Conservation (phyloP, 2,888 invertebrate species). For the Gymnocheta viridis region DNA sequence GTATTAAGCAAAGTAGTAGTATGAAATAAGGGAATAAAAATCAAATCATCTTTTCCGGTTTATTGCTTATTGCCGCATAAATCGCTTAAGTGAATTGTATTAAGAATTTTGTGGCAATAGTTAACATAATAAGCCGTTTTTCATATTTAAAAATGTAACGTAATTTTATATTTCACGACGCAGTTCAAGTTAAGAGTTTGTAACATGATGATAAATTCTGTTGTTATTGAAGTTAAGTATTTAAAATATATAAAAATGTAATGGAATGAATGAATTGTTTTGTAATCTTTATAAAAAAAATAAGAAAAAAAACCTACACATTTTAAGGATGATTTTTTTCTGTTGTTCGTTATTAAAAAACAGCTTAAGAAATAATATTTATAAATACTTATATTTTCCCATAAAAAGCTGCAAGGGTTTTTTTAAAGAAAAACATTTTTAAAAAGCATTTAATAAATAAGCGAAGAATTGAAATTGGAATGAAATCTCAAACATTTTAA, state of each 20-base stretch:
- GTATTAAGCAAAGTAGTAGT: constrained; percentile 13
- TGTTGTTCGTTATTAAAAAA: not conserved
- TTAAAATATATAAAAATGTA: constrained; percentile 48
- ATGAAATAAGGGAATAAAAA: constrained; percentile 40
- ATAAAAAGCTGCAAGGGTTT: not conserved
- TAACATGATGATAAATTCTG: not conserved
- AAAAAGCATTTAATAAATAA: too few species aligned
- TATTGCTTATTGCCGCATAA: constrained; percentile 79
- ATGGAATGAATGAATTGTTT: constrained; percentile 31
- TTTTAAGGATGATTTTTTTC: not conserved
- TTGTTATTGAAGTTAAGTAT: constrained; percentile 23
- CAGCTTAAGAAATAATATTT: constrained; percentile 6
- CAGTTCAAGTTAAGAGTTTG: not conserved
- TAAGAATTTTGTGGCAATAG: constrained; percentile 36
- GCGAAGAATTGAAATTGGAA: too few species aligned
- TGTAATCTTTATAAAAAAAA: constrained; percentile 25
- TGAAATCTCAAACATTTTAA: too few species aligned
- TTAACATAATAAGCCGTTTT: constrained; percentile 54
- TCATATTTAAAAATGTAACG: constrained; percentile 26
- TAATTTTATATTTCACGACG: not conserved
- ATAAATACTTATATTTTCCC: not conserved
- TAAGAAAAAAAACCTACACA: not conserved
- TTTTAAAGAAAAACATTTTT: too few species aligned
- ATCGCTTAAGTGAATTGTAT: constrained; percentile 74
- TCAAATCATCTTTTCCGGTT: constrained; percentile 80